phyloP scores from a whole-genome alignment of 2,888 invertebrate species.

The Opisthograptis luteolata region DNA sequence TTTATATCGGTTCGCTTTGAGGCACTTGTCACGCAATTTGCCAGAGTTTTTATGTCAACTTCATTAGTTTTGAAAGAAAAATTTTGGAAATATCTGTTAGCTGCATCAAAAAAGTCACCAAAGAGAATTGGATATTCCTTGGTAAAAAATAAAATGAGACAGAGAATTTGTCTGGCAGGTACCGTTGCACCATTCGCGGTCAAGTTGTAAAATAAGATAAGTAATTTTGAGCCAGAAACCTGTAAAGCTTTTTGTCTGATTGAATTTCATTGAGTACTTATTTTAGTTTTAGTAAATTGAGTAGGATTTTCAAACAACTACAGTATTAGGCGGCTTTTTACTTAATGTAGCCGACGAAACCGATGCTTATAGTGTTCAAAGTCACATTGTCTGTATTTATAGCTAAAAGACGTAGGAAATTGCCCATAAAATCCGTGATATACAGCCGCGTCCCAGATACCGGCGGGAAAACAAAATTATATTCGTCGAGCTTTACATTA shows the following conservation, averaged over 20 bases:
- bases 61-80: constrained; percentile 25
- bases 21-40: constrained; percentile 23
- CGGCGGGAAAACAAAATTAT: constrained; percentile 57
- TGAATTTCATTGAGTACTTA: constrained; percentile 33
- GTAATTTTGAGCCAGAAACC: constrained; percentile 39
- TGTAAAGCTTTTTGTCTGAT: constrained; percentile 34
- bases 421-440: constrained; percentile 54
- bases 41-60: constrained; percentile 23
- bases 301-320: constrained; percentile 5
- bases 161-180: constrained; percentile 42
- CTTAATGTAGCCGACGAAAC: neutral
- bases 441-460: constrained; percentile 55
- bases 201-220: constrained; percentile 48
- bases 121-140: constrained; percentile 21
- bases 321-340: neutral
- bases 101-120: constrained; percentile 17
- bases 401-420: constrained; percentile 32
- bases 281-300: constrained; percentile 9
- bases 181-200: constrained; percentile 55
- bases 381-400: constrained; percentile 30
- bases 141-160: constrained; percentile 22
- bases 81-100: constrained; percentile 20
- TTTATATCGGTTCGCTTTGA: constrained; percentile 20
- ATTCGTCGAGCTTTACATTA: constrained; percentile 56
- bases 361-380: constrained; percentile 19